phyloP scores from a whole-genome alignment of 2,888 invertebrate genomes.

The Philaethria dido region DNA sequence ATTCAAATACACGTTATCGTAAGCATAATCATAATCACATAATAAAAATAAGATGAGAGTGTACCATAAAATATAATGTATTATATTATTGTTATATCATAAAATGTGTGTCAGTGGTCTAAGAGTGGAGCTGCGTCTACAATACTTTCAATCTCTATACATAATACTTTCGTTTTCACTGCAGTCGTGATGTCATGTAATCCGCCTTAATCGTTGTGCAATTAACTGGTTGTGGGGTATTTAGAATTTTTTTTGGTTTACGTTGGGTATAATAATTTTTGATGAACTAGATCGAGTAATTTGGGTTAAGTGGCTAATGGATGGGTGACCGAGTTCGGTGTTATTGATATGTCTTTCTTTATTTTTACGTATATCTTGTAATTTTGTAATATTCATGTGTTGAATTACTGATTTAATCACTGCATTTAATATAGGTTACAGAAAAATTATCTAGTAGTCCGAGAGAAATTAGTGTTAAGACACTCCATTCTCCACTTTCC shows the following conservation, averaged over 20 bases:
- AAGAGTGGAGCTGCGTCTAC: conserved; percentile 25
- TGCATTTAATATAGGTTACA: no score
- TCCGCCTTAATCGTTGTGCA: conserved; percentile 46
- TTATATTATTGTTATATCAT: conserved; percentile 17
- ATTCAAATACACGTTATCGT: no score
- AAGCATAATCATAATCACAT: background rate
- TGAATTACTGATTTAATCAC: no score
- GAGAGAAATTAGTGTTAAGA: no score
- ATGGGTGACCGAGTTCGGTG: conserved; percentile 5
- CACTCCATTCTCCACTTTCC: no score
- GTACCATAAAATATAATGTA: conserved; percentile 2
- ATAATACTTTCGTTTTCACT: conserved; percentile 37
- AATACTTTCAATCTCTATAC: conserved; percentile 37
- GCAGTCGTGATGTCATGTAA: conserved; percentile 44
- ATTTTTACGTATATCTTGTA: background rate
- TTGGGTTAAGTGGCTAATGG: background rate
- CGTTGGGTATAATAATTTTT: no score
- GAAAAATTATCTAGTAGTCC: no score
- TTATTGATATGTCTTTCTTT: background rate
- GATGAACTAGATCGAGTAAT: background rate
- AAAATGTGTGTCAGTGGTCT: conserved; percentile 20
- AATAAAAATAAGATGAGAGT: background rate
- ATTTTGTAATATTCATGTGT: no score
- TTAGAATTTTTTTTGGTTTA: conserved; percentile 16
- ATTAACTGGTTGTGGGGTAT: conserved; percentile 43